Base-by-base conservation (phyloP, 2,113 vertebrate genomes). In the Ranitomeya variabilis region DNA sequence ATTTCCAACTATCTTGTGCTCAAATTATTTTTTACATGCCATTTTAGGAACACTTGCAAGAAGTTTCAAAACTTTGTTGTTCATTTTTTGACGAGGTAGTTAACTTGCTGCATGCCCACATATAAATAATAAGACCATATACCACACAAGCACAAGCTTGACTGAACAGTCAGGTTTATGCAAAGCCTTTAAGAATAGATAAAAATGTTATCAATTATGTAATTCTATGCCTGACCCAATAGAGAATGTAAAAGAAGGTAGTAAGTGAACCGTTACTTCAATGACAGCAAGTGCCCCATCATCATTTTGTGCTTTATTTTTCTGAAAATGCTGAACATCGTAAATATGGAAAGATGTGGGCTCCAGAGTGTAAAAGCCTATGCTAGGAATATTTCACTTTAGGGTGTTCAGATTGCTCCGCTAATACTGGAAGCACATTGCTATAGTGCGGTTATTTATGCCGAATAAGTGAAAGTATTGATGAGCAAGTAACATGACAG, bases 381-480 rank as follows among this genome's bases (percentile, higher is more conserved):
- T 76, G 45, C 73, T 76, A 19, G 37, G 18, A 76, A 76, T 51
- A 76, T 76, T 76, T 76, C 9, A 21, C 73, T 76, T 21, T 52
- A 76, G 73, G 73, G 73, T 15, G 21, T 52, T 52, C 18, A 76
- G 37, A 52, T 21, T 10, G 45, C 8, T 45, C 16, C 45, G 26
- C 55, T 62, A 52, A 87, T 87, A 67, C 69, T 64, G 62, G 0
- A 80, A 80, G 55, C 9, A n/a, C 51, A 71, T 69, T 86, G 55
- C 5, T 73, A 71, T 59, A 69, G 6, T 37, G 51, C 57, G 83
- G 7, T 23, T 57, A 85, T 85, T 54, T 54, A 66, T 80, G 45
- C 37, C 18, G 15, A 31, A 69, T 26, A 18, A 52, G 16, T 67
- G 62, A 69, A 12, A 23, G n/a, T 69, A 79, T 87, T 87, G 74